Conservation (phyloP, 1,140 invertebrate species). For the Aradophagus sp. region DNA sequence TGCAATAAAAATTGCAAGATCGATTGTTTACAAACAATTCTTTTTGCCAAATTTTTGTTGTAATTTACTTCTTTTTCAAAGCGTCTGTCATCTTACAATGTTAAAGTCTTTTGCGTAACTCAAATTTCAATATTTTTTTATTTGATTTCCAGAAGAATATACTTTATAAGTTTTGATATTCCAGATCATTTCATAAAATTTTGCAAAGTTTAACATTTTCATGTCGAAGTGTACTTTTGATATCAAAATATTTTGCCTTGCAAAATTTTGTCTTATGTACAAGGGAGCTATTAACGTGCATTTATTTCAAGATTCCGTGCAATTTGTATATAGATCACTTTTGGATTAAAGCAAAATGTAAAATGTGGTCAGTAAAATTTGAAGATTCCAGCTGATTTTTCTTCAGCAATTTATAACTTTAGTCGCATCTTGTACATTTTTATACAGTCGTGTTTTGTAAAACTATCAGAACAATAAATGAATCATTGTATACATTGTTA, state of each 20-base stretch:
- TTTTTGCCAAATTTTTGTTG: constrained; percentile 8
- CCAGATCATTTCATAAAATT: constrained; percentile 8
- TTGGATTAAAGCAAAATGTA: constrained; percentile 2
- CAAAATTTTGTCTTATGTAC: constrained; percentile 13
- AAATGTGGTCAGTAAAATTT: constrained; percentile 34
- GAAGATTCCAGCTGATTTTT: constrained; percentile 17
- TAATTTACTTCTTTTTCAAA: no score
- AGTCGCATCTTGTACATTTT: no score
- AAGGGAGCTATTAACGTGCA: constrained; percentile 30
- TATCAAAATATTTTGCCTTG: constrained; percentile 2
- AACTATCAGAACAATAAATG: no score
- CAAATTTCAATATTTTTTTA: no score
- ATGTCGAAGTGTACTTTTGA: background rate
- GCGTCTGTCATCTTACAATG: no score
- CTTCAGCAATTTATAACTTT: no score
- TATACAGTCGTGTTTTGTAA: no score
- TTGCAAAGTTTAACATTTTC: constrained; percentile 15
- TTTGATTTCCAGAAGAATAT: no score
- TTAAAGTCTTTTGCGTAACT: constrained; percentile 17
- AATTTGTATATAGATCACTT: constrained; percentile 47
- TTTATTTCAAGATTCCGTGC: constrained; percentile 46
- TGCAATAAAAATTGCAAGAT: constrained; percentile 37
- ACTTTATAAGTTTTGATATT: constrained; percentile 19
- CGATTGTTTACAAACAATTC: constrained; percentile 15
- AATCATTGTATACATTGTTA: no score